These are phyloP conservation scores for Echiichthys vipera DNA, from an alignment of 2,797 vertebrate genomes.

Conservation along the genomic window DNA sequence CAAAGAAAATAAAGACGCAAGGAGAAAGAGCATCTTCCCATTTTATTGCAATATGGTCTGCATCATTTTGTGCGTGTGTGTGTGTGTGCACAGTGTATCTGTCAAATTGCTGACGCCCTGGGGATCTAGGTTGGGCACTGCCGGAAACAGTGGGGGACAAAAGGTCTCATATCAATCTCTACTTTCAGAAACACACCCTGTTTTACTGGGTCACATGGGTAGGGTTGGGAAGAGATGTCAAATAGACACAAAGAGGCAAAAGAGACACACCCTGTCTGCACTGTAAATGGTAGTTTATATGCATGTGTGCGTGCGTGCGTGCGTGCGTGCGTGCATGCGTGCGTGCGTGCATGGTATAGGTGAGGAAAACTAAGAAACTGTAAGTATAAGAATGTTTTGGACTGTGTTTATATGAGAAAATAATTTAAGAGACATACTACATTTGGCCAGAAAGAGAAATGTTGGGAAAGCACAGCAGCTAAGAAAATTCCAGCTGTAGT, in stretches of 20 bases:
- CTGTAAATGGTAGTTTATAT: constrained; percentile 3
- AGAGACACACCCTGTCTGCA: constrained; percentile 11
- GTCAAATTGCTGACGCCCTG: constrained; percentile 56
- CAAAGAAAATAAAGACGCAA: constrained; percentile 43
- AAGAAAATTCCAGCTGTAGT: constrained; percentile 52
- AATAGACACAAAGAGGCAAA: constrained; percentile 23
- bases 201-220: constrained; percentile 65
- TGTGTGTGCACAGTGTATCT: constrained; percentile 18
- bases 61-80: constrained; percentile 12
- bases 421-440: constrained; percentile 22
- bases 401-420: constrained; percentile 13
- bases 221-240: constrained; percentile 26
- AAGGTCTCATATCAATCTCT: constrained; percentile 85
- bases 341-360: not conserved
- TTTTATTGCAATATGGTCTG: constrained; percentile 35
- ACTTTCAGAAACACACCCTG: constrained; percentile 79
- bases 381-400: constrained; percentile 7
- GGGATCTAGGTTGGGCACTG: constrained; percentile 54
- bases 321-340: not conserved
- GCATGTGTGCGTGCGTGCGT: not conserved
- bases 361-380: constrained; percentile 22
- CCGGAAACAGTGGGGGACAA: constrained; percentile 89
- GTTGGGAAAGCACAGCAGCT: constrained; percentile 18
- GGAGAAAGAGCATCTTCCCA: constrained; percentile 12
- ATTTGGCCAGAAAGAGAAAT: not conserved